A percentile compares a stretch with the other conserved stretches of the same genome.
These are phyloP conservation scores for Drosophila fungiperda DNA, from an alignment of 2,888 invertebrate species.

Conservation along the genomic window DNA sequence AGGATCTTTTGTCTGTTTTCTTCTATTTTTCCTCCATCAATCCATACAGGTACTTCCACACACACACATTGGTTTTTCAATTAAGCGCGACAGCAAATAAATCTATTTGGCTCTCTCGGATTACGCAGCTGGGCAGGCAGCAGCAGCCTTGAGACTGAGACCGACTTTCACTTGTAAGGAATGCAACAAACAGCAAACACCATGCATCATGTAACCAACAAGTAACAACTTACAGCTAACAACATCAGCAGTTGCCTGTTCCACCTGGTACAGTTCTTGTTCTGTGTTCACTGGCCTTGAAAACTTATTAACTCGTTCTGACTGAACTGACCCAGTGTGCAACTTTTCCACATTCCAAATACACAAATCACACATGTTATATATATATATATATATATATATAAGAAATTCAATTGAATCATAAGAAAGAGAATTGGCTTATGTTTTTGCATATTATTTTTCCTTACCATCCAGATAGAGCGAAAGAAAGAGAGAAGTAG, in stretches of 20 bases:
- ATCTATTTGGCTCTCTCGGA: slow-evolving; percentile 65
- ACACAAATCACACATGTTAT: slow-evolving; percentile 8
- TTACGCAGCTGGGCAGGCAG: slow-evolving; percentile 39
- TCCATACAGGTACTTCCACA: slow-evolving; percentile 3
- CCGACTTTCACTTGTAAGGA: slow-evolving; percentile 69
- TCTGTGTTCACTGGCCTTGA: slow-evolving; percentile 47
- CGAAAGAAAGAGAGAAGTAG: background rate
- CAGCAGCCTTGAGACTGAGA: slow-evolving; percentile 54
- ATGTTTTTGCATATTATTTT: background rate
- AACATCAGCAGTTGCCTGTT: slow-evolving; percentile 11
- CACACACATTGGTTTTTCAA: slow-evolving; percentile 36
- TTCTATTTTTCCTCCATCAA: background rate
- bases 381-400: background rate
- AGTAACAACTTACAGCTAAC: slow-evolving; percentile 16
- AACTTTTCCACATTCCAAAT: slow-evolving; percentile 26
- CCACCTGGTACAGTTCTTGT: slow-evolving; percentile 22
- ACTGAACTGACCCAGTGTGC: slow-evolving; percentile 51
- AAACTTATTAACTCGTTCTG: slow-evolving; percentile 17
- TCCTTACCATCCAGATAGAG: background rate
- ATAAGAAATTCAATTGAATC: background rate
- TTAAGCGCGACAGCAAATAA: slow-evolving; percentile 54
- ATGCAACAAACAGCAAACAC: slow-evolving; percentile 38
- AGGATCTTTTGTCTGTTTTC: slow-evolving; percentile 29
- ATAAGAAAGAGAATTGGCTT: background rate
- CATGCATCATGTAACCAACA: slow-evolving; percentile 22